Percentiles rank a stretch among this genome's conserved stretches.
Evolutionary conservation across 2,888 invertebrate genomes (phyloP).

Genomic region (Phortica magna): DNA sequence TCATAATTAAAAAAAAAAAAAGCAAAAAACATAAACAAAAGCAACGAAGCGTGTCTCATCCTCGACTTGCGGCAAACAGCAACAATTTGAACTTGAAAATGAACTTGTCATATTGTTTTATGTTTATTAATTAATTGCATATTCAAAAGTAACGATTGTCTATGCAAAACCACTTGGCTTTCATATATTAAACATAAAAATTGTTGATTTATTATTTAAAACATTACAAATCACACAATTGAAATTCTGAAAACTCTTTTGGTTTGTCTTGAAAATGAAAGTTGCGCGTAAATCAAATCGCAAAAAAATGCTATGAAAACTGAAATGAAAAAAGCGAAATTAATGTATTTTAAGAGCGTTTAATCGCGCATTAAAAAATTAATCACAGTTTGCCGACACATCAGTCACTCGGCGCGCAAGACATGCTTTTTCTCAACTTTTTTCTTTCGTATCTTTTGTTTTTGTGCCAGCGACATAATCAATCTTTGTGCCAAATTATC

Average conservation of each 20-base stretch:
- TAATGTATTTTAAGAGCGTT: background rate
- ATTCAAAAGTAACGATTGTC: too few relatives aligned
- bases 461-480: conserved; percentile 12
- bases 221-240: too few relatives aligned
- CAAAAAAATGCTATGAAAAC: background rate
- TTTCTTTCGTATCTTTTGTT: background rate
- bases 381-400: background rate
- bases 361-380: background rate
- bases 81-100: conserved; percentile 13
- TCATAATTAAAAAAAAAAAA: conserved; percentile 57
- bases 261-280: background rate
- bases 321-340: background rate
- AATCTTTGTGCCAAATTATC: conserved; percentile 28
- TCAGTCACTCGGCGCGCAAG: background rate
- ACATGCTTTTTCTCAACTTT: background rate
- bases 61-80: background rate
- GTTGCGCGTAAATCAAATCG: background rate
- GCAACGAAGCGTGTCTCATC: conserved; percentile 6
- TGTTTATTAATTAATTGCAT: too few relatives aligned
- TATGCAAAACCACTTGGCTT: too few relatives aligned
- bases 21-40: background rate
- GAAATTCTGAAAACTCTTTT: background rate
- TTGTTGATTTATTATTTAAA: too few relatives aligned
- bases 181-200: too few relatives aligned
- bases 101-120: too few relatives aligned